Base-by-base conservation (phyloP, 1,140 invertebrate species). In the Aphelenchoides fujianensis region DNA sequence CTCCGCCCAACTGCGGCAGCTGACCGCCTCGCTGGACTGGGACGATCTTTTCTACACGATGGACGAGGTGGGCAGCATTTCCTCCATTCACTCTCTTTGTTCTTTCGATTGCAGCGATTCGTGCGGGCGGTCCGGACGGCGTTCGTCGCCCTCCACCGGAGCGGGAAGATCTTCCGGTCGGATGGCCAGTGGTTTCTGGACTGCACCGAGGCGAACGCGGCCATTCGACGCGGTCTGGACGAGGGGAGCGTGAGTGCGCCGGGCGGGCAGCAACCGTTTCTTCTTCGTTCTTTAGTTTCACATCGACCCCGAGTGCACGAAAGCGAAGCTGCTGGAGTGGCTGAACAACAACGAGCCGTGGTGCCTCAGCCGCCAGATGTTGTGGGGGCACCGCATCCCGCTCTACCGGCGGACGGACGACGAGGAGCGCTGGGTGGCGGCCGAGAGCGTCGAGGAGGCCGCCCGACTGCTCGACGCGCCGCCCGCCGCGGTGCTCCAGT, bases 371-470 rank as follows among this genome's bases (percentile, higher is more conserved):
- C 87, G 96, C 16, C 96, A 99, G 85, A 87, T 98, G 1, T 97
- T 95, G 94, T 99, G 97, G 97, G 97, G 97, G 3, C 97, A 98
- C 87, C 89, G 92, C 62, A 97, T 99, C 80, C 97, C 97, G 1
- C 95, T 94, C 0, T 99, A 97, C 86, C 89, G 48, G n/a, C 48
- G 57, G 12, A 36, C 71, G 16, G 35, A 66, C 23, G 31, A 34
- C 9, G 69, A 75, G 32, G 61, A 71, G 35, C 64, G 23, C 3
- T 80, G 79, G 78, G 54, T 80, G 31, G 64, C 71, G 19, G 72
- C 76, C 32, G n/a, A 53, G 37, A 32, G 30, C 27, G 52, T 61
- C 28, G 67, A 75, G 12, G 62, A 74, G 23, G 79, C 76, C 3
- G 34, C 32, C 2, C 41, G 54, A 41, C 16, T 73, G 68, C 59